These are phyloP conservation scores for Macrophya alboannulata DNA, from an alignment of 2,888 invertebrate species.

Conservation along the genomic window DNA sequence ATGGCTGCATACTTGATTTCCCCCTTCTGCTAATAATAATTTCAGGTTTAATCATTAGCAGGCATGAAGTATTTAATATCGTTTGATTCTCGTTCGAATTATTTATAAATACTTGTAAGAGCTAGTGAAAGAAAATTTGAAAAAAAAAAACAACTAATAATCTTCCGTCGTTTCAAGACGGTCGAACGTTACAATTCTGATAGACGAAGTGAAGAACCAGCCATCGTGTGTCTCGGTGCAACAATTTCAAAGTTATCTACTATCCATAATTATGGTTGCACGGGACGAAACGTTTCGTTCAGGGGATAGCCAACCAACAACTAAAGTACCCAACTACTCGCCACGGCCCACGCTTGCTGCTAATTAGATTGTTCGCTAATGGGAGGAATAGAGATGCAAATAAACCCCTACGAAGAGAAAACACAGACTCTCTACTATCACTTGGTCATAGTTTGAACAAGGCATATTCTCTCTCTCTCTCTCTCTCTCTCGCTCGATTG, in stretches of 20 bases:
- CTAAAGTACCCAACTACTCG: background rate
- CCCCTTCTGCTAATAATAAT: background rate
- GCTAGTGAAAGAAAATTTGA: too few species aligned
- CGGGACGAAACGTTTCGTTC: constrained; percentile 3
- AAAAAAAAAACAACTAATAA: background rate
- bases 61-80: background rate
- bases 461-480: background rate
- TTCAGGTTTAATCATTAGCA: background rate
- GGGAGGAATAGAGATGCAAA: constrained; percentile 33
- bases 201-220: background rate
- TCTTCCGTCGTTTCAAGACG: background rate
- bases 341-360: background rate
- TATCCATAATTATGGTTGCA: background rate
- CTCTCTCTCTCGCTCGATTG: constrained; percentile 3
- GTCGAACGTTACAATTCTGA: background rate
- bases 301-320: background rate
- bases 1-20: background rate
- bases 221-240: background rate
- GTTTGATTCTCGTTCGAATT: background rate
- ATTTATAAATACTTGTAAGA: background rate
- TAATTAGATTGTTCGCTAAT: constrained; percentile 46
- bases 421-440: background rate
- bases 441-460: background rate
- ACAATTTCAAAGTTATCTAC: constrained; percentile 29
- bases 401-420: background rate